Percentiles rank a stretch among this genome's conserved stretches.
phyloP scores from a whole-genome alignment of 2,888 invertebrate species.

The Ceramica pisi region DNA sequence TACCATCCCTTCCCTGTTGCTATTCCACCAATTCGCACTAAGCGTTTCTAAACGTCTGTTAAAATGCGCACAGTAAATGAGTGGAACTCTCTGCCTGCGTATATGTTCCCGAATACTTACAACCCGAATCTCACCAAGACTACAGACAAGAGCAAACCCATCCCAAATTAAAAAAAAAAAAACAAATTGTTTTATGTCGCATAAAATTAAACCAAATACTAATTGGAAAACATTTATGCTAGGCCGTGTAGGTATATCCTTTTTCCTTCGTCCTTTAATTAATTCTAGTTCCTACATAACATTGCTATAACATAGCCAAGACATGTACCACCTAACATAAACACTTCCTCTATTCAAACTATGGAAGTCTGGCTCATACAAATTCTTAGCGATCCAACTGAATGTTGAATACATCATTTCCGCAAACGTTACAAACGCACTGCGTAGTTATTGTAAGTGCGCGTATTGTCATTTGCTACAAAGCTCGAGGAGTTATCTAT shows the following conservation, averaged over 20 bases:
- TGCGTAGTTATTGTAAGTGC: conserved; percentile 80
- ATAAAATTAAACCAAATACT: no score
- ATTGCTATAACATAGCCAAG: background rate
- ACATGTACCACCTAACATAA: conserved; percentile 7
- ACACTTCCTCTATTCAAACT: conserved; percentile 22
- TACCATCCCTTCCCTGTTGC: no score
- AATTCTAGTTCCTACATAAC: background rate
- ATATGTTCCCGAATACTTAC: no score
- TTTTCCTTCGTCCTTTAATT: background rate
- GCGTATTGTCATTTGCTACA: conserved; percentile 77
- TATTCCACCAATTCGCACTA: no score
- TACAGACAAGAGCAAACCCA: no score
- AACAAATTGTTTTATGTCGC: no score
- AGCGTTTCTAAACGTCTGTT: no score
- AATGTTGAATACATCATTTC: conserved; percentile 65
- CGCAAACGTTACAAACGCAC: conserved; percentile 63
- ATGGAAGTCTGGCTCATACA: conserved; percentile 29
- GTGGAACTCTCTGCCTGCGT: no score
- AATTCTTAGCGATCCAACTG: conserved; percentile 39
- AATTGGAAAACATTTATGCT: no score
- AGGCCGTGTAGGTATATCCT: background rate
- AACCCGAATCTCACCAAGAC: no score
- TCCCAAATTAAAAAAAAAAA: no score
- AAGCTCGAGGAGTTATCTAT: conserved; percentile 70
- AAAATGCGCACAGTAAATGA: no score